Percentiles rank a stretch among this genome's conserved stretches.
Conservation (phyloP, 2,113 vertebrate species). For the Neotoma lepida region DNA sequence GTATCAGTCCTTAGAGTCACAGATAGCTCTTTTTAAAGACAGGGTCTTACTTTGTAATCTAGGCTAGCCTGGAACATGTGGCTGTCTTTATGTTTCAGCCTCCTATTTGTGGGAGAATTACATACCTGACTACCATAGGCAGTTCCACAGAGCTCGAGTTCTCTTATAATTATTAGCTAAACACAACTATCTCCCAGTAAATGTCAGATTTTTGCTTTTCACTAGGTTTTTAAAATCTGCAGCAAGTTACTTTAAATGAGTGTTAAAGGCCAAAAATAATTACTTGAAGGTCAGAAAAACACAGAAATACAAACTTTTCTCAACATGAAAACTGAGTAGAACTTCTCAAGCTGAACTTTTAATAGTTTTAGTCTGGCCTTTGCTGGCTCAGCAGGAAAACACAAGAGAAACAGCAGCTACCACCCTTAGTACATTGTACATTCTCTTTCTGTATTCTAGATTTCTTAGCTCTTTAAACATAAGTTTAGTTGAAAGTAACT, state of each 20-base stretch:
- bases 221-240: slow-evolving; percentile 36
- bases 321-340: slow-evolving; percentile 48
- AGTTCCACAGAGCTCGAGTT: slow-evolving; percentile 7
- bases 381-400: slow-evolving; percentile 80
- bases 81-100: background rate
- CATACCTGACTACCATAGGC: too few species aligned
- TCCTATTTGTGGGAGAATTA: background rate
- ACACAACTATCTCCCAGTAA: slow-evolving; percentile 26
- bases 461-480: slow-evolving; percentile 67
- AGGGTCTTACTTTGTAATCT: background rate
- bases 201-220: slow-evolving; percentile 51
- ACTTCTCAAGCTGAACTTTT: slow-evolving; percentile 73
- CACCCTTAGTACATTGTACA: slow-evolving; percentile 70
- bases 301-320: slow-evolving; percentile 38
- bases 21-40: background rate
- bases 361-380: slow-evolving; percentile 73
- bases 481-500: slow-evolving; percentile 21
- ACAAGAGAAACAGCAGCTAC: slow-evolving; percentile 69
- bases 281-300: slow-evolving; percentile 53
- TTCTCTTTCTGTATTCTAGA: slow-evolving; percentile 76
- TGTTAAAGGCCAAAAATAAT: slow-evolving; percentile 54
- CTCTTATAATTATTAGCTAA: slow-evolving; percentile 37
- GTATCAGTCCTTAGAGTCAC: background rate
- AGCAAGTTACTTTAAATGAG: slow-evolving; percentile 44
- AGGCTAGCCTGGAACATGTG: background rate